Conservation (phyloP, 64 coral and sea anemone genomes). For the Acropora tenuis region DNA sequence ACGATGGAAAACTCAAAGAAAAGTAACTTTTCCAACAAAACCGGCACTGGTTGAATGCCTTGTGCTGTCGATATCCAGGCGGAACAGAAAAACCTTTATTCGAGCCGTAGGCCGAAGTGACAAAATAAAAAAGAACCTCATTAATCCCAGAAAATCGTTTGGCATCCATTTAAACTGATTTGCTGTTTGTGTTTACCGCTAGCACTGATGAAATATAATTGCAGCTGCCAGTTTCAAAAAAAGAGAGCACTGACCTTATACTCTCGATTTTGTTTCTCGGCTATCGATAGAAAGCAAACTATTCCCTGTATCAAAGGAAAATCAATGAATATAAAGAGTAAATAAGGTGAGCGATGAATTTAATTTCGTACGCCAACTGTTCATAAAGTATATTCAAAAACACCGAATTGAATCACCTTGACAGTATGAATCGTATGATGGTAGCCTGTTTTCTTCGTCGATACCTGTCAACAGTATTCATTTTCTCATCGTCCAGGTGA, state of each 20-base stretch:
- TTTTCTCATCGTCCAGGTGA: no score
- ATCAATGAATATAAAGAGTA: not conserved
- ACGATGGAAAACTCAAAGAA: no score
- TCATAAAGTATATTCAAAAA: not conserved
- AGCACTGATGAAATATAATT: no score
- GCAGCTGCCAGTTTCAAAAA: no score
- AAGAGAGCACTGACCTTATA: no score
- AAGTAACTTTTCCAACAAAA: no score
- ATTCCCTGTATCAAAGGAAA: not conserved
- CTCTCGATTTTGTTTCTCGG: not conserved
- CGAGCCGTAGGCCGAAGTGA: not conserved
- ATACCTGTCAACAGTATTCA: no score
- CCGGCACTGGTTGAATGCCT: no score
- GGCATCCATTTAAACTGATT: conserved; percentile 5
- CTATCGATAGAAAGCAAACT: not conserved
- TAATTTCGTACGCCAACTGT: not conserved
- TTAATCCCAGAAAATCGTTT: not conserved
- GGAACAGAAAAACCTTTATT: no score
- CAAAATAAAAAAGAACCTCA: not conserved
- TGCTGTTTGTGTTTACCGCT: not conserved
- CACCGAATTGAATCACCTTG: not conserved
- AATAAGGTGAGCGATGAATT: not conserved
- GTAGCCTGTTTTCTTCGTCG: no score
- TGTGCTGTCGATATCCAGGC: no score
- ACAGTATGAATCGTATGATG: no score